Conservation (phyloP, 2,888 invertebrate species). For the Nomada hirtipes region DNA sequence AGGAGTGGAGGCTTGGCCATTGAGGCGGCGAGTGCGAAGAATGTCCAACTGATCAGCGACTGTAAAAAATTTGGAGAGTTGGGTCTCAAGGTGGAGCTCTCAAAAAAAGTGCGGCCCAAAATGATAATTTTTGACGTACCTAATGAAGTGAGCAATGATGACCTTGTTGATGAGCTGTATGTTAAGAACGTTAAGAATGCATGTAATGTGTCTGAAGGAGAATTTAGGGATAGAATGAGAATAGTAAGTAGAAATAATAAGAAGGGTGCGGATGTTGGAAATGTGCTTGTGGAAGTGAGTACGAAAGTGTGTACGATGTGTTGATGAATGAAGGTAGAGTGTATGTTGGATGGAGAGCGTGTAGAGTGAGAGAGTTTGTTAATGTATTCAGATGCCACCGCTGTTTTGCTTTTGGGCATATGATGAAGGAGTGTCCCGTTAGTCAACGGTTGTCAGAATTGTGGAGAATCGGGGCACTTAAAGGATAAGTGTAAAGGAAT, state of each 20-base stretch:
- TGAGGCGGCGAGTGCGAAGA: not conserved
- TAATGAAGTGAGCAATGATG: not conserved
- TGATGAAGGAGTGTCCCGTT: conserved; percentile 8
- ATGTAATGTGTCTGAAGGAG: not conserved
- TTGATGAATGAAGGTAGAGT: conserved; percentile 8
- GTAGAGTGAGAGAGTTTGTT: conserved; percentile 1
- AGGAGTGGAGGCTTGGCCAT: not conserved
- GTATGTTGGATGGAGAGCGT: conserved; percentile 12
- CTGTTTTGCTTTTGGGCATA: conserved; percentile 19
- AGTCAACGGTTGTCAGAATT: not conserved
- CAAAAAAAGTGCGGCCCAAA: not conserved
- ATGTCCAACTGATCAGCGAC: not conserved
- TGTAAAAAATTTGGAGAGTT: not conserved
- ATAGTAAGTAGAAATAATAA: not conserved
- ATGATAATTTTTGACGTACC: not conserved
- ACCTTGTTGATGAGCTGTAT: conserved; percentile 15
- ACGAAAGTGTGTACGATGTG: not conserved
- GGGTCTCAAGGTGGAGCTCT: not conserved
- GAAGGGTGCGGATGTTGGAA: conserved; percentile 2
- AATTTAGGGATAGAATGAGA: not conserved
- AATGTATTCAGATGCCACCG: not conserved
- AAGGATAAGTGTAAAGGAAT: not conserved
- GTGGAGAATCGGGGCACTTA: not conserved
- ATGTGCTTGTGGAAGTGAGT: conserved; percentile 9
- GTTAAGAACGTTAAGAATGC: not conserved